Percentiles rank a stretch among this genome's conserved stretches.
Conservation (phyloP, 2,797 vertebrate genomes). For the Macrochelys suwanniensis region DNA sequence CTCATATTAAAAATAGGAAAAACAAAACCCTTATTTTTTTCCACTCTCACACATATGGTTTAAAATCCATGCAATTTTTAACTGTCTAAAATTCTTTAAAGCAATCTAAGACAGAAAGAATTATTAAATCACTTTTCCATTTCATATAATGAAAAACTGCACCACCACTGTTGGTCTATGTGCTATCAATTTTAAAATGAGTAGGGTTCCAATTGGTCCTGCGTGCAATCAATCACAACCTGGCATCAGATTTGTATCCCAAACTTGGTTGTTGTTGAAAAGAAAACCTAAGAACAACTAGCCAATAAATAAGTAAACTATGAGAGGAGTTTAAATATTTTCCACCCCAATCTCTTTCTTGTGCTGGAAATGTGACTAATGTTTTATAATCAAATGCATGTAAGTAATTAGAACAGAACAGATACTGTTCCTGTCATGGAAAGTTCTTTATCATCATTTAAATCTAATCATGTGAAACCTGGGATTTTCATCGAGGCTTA, state of each 20-base stretch:
- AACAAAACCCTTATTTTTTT: conserved; percentile 87
- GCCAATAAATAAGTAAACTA: conserved; percentile 56
- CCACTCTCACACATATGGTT: conserved; percentile 91
- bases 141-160: conserved; percentile 92
- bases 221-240: conserved; percentile 85
- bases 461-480: neutral
- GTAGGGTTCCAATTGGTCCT: conserved; percentile 88
- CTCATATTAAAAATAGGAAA: conserved; percentile 89
- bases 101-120: conserved; percentile 88
- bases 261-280: conserved; percentile 59
- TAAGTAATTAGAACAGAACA: neutral
- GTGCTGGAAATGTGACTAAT: neutral
- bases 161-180: conserved; percentile 85
- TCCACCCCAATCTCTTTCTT: neutral
- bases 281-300: conserved; percentile 76
- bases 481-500: neutral
- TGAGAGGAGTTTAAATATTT: conserved; percentile 79
- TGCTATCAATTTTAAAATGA: conserved; percentile 87
- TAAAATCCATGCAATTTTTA: conserved; percentile 88
- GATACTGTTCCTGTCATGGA: neutral
- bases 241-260: conserved; percentile 84
- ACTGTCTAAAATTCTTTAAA: conserved; percentile 88
- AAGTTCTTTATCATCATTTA: neutral
- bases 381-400: neutral
- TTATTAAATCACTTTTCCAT: conserved; percentile 88